These are phyloP conservation scores for Drosophila neocordata DNA, from an alignment of 1,140 invertebrate species.

Conservation along the genomic window DNA sequence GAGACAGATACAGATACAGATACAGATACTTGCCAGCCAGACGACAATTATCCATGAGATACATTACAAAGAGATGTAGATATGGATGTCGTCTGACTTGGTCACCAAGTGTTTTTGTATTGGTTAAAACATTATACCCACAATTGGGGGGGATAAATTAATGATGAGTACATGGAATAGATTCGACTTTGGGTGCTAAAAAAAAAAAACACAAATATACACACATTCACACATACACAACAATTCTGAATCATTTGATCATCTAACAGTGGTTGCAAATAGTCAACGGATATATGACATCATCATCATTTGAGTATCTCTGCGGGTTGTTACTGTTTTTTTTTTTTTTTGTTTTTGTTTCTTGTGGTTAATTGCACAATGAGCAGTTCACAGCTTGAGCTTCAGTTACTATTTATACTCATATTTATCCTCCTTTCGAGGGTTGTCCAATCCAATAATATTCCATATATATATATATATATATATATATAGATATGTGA, in stretches of 20 bases:
- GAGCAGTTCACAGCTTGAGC: slow-evolving; percentile 52
- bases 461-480: too few species aligned
- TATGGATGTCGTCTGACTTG: slow-evolving; percentile 36
- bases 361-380: slow-evolving; percentile 67
- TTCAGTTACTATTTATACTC: slow-evolving; percentile 19
- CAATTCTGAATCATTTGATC: slow-evolving; percentile 59
- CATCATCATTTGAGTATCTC: slow-evolving; percentile 54
- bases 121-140: slow-evolving; percentile 18
- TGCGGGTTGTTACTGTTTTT: slow-evolving; percentile 51
- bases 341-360: slow-evolving; percentile 25
- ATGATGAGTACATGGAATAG: slow-evolving; percentile 77
- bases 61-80: slow-evolving; percentile 44
- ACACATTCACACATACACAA: neutral
- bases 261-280: slow-evolving; percentile 75
- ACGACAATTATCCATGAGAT: slow-evolving; percentile 59
- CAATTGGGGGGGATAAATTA: slow-evolving; percentile 59
- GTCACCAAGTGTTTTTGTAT: slow-evolving; percentile 27
- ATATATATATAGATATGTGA: too few species aligned
- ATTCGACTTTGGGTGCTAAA: slow-evolving; percentile 63
- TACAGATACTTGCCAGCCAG: slow-evolving; percentile 33
- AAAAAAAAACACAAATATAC: neutral
- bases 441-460: slow-evolving; percentile 13
- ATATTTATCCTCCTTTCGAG: slow-evolving; percentile 19
- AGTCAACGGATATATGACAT: slow-evolving; percentile 60
- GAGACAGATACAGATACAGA: neutral